phyloP scores from a whole-genome alignment of 2,113 vertebrate genomes.

The Gambusia holbrooki region DNA sequence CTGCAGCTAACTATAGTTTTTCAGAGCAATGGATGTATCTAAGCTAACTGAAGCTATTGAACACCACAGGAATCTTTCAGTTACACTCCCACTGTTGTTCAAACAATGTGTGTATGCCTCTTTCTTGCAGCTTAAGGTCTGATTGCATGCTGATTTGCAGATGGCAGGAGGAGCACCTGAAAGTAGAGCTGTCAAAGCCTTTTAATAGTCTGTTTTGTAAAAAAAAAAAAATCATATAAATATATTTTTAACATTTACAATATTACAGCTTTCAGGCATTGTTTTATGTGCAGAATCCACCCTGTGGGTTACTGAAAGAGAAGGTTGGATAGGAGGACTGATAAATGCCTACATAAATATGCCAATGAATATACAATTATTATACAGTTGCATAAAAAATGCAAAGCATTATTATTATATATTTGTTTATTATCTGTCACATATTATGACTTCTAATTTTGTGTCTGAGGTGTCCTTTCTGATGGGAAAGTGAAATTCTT shows the following conservation, averaged over 20 bases:
- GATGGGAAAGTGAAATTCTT: neutral
- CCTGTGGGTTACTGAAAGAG: neutral
- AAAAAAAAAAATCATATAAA: neutral
- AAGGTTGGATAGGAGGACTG: too few relatives aligned
- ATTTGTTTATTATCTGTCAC: too few relatives aligned
- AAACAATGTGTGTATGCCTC: neutral
- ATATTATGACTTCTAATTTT: neutral
- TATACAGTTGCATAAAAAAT: neutral
- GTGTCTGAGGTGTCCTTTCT: neutral
- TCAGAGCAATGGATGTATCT: slow-evolving; percentile 65
- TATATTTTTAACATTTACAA: neutral
- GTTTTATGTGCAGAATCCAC: too few relatives aligned
- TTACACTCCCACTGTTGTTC: slow-evolving; percentile 13
- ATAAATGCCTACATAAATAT: neutral
- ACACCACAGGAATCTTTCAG: slow-evolving; percentile 34
- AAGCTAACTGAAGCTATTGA: slow-evolving; percentile 64
- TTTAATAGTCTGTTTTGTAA: too few relatives aligned
- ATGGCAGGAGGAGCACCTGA: neutral
- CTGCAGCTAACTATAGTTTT: slow-evolving; percentile 76
- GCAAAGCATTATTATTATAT: neutral
- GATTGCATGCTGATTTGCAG: neutral
- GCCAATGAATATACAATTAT: neutral
- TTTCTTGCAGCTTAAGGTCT: slow-evolving; percentile 6
- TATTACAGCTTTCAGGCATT: neutral
- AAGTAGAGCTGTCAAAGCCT: neutral